Conservation (phyloP, 2,797 vertebrate species). For the Pangasius sanitwongsei region DNA sequence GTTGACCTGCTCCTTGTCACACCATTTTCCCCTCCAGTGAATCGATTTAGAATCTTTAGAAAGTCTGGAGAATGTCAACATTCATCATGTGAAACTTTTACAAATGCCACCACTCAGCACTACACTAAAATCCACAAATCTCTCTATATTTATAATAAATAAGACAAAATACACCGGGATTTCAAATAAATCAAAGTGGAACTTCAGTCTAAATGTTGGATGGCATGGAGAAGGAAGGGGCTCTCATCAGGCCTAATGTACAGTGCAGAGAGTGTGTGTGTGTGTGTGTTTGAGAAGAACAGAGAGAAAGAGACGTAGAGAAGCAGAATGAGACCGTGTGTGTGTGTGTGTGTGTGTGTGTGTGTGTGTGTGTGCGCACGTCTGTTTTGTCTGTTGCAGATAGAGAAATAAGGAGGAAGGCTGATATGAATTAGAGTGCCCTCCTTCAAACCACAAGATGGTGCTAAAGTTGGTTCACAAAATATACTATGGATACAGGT, state of each 20-base stretch:
- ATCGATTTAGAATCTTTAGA: conserved; percentile 37
- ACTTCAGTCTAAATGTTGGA: conserved; percentile 1
- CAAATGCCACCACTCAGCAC: conserved; percentile 12
- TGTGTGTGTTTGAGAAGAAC: not conserved
- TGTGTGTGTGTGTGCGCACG: not conserved
- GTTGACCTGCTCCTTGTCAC: conserved; percentile 29
- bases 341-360: not conserved
- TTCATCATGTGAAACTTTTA: conserved; percentile 29
- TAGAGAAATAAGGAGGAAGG: not conserved
- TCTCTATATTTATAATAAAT: conserved; percentile 14
- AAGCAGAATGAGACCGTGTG: not conserved
- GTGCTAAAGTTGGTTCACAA: conserved; percentile 54
- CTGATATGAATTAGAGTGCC: not conserved
- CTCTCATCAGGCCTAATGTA: no score
- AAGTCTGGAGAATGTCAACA: conserved; percentile 18
- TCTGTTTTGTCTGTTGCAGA: not conserved
- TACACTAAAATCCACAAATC: not conserved
- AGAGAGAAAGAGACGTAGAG: not conserved
- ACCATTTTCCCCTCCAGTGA: conserved; percentile 20
- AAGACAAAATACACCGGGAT: conserved; percentile 35
- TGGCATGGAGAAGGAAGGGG: not conserved
- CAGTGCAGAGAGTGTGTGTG: not conserved
- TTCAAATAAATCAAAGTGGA: conserved; percentile 39
- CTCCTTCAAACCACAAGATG: conserved; percentile 62
- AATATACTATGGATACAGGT: not conserved